Conservation (phyloP, 37 sponge, comb jelly and placozoan species). For the Beroe ovata region DNA sequence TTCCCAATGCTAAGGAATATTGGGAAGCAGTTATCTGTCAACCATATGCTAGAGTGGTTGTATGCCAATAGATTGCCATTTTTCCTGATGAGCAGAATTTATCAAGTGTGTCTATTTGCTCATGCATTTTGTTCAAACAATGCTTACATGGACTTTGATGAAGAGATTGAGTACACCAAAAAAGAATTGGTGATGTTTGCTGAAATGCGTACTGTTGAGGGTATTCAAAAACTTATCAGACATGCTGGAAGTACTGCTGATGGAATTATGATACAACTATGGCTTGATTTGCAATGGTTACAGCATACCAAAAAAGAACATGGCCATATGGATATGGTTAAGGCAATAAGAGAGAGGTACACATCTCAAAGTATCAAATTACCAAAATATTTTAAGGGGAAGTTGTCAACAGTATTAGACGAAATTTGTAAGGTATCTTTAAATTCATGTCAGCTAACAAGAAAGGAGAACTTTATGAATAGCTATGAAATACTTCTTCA, state of each 20-base stretch:
- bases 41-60: constrained; percentile 23
- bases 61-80: constrained; percentile 35
- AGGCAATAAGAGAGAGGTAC: constrained; percentile 21
- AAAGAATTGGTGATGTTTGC: constrained; percentile 37
- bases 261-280: constrained; percentile 44
- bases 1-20: background rate
- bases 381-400: constrained; percentile 4
- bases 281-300: constrained; percentile 61
- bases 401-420: background rate
- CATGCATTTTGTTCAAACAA: constrained; percentile 22
- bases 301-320: constrained; percentile 27
- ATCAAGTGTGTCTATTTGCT: constrained; percentile 52
- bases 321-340: constrained; percentile 50
- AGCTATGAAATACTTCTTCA: constrained; percentile 46
- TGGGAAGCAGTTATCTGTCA: constrained; percentile 16
- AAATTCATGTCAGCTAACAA: constrained; percentile 17
- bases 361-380: background rate
- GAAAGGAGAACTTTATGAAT: background rate
- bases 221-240: constrained; percentile 56
- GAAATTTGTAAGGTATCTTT: background rate
- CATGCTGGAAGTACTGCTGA: constrained; percentile 51
- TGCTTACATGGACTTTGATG: constrained; percentile 16
- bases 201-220: constrained; percentile 59
- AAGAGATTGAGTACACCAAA: constrained; percentile 24
- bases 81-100: constrained; percentile 20